phyloP scores from a whole-genome alignment of 2,888 invertebrate species.

The Listrodromus nycthemerus region DNA sequence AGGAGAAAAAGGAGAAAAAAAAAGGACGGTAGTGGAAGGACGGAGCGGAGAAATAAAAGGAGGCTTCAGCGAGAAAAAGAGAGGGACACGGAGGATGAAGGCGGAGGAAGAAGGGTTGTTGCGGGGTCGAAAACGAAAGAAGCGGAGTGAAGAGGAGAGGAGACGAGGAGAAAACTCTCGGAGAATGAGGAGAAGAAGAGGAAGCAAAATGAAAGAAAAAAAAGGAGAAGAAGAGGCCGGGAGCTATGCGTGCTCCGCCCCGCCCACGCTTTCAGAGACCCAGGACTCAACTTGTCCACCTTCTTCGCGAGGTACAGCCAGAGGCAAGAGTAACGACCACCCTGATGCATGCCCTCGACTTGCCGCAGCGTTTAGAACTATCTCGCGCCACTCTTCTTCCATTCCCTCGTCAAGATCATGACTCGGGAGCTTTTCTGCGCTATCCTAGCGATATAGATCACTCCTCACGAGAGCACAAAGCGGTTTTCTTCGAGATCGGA shows the following conservation, averaged over 20 bases:
- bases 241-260: conserved; percentile 84
- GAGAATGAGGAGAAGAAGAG: conserved; percentile 69
- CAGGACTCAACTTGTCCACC: conserved; percentile 84
- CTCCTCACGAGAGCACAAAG: conserved; percentile 22
- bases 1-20: conserved; percentile 68
- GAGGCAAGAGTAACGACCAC: conserved; percentile 79
- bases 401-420: conserved; percentile 53
- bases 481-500: conserved; percentile 11
- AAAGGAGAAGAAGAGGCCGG: conserved; percentile 78
- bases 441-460: conserved; percentile 49
- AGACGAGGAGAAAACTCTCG: conserved; percentile 63
- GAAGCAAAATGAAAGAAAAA: conserved; percentile 63
- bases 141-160: conserved; percentile 45
- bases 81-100: conserved; percentile 53
- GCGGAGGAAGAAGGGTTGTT: conserved; percentile 55
- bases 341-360: conserved; percentile 66
- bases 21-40: conserved; percentile 73
- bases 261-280: conserved; percentile 84
- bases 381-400: conserved; percentile 43
- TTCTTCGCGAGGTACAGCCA: conserved; percentile 81
- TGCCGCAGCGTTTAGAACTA: conserved; percentile 61
- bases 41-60: conserved; percentile 77
- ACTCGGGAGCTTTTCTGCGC: conserved; percentile 58
- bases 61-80: conserved; percentile 59
- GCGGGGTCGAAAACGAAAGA: conserved; percentile 58